Percentiles rank a stretch among this genome's conserved stretches.
phyloP scores from a whole-genome alignment of 2,888 invertebrate genomes.

The Aphodius sticticus region DNA sequence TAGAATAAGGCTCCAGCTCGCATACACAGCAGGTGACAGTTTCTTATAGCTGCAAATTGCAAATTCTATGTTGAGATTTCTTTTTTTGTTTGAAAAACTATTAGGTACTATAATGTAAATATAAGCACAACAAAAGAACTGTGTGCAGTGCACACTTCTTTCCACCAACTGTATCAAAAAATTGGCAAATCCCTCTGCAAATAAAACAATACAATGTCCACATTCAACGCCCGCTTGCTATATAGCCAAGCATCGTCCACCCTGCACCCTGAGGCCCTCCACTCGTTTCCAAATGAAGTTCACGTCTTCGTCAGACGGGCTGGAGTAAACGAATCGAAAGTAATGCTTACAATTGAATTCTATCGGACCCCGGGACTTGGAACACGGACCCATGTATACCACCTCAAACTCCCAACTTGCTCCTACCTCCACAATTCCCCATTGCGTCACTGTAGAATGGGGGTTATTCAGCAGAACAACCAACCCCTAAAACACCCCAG shows the following conservation, averaged over 20 bases:
- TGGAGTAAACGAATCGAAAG: constrained; percentile 48
- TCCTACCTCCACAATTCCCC: neutral
- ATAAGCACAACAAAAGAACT: neutral
- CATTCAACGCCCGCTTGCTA: neutral
- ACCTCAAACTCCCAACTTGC: neutral
- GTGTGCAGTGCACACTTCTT: neutral
- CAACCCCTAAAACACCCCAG: neutral
- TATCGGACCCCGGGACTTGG: constrained; percentile 25
- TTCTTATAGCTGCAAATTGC: too few relatives aligned
- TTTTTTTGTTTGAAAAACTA: too few relatives aligned
- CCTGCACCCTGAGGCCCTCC: constrained; percentile 13
- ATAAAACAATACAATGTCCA: neutral
- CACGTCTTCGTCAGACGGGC: constrained; percentile 39
- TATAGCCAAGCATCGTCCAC: neutral
- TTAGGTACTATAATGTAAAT: neutral
- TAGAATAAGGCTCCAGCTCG: too few relatives aligned
- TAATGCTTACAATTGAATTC: constrained; percentile 47
- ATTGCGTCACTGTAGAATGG: neutral
- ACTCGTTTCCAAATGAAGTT: constrained; percentile 29
- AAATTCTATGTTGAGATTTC: too few relatives aligned
- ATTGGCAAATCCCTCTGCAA: neutral
- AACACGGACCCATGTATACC: neutral
- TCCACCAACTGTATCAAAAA: neutral
- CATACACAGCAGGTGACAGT: too few relatives aligned
- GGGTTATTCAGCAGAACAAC: neutral